A percentile compares a stretch with the other conserved stretches of the same genome.
These are phyloP conservation scores for Cantharis rufa DNA, from an alignment of 2,888 invertebrate species.

Conservation along the genomic window DNA sequence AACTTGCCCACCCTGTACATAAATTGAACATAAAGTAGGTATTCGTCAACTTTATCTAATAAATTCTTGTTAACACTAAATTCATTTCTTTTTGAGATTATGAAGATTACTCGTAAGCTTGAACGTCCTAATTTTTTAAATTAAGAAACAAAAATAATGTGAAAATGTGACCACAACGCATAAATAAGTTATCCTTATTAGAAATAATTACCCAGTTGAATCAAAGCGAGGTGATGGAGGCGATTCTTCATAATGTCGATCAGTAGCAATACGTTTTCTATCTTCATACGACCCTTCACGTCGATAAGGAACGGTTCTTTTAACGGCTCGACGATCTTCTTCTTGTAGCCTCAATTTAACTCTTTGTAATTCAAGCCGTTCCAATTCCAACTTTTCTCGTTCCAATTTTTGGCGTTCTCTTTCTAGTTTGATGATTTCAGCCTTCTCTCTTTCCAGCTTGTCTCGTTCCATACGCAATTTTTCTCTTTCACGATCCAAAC, in stretches of 20 bases:
- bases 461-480: slow-evolving; percentile 83
- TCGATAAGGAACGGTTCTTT: slow-evolving; percentile 60
- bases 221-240: slow-evolving; percentile 65
- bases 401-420: slow-evolving; percentile 79
- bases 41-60: neutral
- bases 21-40: neutral
- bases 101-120: neutral
- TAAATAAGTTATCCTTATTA: neutral
- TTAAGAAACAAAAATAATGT: neutral
- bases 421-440: slow-evolving; percentile 80
- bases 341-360: slow-evolving; percentile 70
- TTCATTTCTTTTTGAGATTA: neutral
- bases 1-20: neutral
- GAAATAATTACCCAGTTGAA: slow-evolving; percentile 46
- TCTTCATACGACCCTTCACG: slow-evolving; percentile 48
- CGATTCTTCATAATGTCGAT: slow-evolving; percentile 59
- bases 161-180: neutral
- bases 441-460: slow-evolving; percentile 85
- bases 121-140: neutral
- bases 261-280: slow-evolving; percentile 47
- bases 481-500: slow-evolving; percentile 79
- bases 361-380: slow-evolving; percentile 81
- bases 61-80: neutral
- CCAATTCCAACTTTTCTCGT: slow-evolving; percentile 61
- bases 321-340: slow-evolving; percentile 62